A percentile compares a stretch with the other conserved stretches of the same genome.
Evolutionary conservation across 2,797 vertebrate species (phyloP).

Genomic region (Sebastes goodei): DNA sequence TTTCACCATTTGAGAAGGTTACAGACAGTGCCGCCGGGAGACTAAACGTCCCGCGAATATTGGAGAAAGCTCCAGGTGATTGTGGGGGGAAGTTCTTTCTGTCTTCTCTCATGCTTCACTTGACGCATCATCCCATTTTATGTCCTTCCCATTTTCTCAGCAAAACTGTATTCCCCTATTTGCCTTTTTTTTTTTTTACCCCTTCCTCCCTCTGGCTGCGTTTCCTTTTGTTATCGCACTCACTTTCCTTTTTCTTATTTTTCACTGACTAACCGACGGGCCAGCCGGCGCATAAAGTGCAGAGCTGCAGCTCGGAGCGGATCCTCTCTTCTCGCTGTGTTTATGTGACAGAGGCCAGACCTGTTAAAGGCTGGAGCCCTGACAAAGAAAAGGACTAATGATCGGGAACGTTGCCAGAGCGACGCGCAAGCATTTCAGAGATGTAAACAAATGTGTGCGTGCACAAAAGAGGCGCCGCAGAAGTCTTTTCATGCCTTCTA

Average conservation of each 20-base stretch:
- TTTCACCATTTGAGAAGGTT: conserved; percentile 51
- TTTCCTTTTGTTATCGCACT: conserved; percentile 29
- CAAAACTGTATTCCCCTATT: background rate
- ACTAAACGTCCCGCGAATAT: conserved; percentile 27
- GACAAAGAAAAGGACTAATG: conserved; percentile 72
- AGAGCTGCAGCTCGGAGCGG: conserved; percentile 20
- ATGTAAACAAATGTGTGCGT: conserved; percentile 72
- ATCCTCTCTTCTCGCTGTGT: conserved; percentile 59
- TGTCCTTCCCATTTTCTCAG: conserved; percentile 30
- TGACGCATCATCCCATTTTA: conserved; percentile 16
- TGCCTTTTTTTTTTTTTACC: conserved; percentile 6
- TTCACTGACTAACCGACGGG: conserved; percentile 5
- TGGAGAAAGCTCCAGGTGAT: conserved; percentile 46
- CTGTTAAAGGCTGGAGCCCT: conserved; percentile 66
- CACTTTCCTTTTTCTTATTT: conserved; percentile 8
- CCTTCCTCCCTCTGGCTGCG: conserved; percentile 4
- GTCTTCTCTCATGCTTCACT: conserved; percentile 25
- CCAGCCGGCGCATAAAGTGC: conserved; percentile 8
- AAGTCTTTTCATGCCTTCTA: conserved; percentile 45
- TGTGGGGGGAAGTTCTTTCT: conserved; percentile 12
- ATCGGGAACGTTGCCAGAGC: conserved; percentile 69
- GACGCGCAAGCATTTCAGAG: conserved; percentile 66
- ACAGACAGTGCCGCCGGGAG: conserved; percentile 3
- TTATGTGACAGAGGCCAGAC: conserved; percentile 75
- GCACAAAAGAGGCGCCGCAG: conserved; percentile 45